Evolutionary conservation across 2,888 invertebrate species (phyloP).

Genomic region (Diadromus collaris): DNA sequence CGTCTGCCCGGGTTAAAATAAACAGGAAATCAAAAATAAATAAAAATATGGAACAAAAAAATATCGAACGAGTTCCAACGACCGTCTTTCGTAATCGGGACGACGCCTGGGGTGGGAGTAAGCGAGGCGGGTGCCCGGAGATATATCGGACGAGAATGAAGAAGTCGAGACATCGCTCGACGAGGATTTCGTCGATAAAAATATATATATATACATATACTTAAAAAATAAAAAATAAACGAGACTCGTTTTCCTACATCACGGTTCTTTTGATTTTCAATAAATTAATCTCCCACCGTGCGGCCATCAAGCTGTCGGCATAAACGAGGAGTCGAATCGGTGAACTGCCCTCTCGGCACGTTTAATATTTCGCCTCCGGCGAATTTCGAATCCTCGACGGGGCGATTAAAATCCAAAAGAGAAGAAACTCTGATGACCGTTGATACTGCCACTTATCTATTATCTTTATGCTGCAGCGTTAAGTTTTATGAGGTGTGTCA

Average conservation of each 20-base stretch:
- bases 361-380: conserved; percentile 7
- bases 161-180: conserved; percentile 24
- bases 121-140: conserved; percentile 5
- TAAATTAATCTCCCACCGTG: conserved; percentile 44
- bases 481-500: background rate
- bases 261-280: conserved; percentile 37
- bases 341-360: conserved; percentile 1
- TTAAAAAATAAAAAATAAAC: background rate
- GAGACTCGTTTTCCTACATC: conserved; percentile 8
- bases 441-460: background rate
- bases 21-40: conserved; percentile 4
- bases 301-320: conserved; percentile 49
- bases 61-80: conserved; percentile 35
- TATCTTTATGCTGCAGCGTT: background rate
- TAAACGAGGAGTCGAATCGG: conserved; percentile 39
- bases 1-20: background rate
- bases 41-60: conserved; percentile 10
- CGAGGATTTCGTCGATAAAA: conserved; percentile 13
- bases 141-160: conserved; percentile 27
- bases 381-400: conserved; percentile 1
- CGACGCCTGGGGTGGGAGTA: conserved; percentile 3
- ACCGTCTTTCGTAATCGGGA: conserved; percentile 49
- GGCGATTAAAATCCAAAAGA: conserved; percentile 26
- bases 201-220: conserved; percentile 5
- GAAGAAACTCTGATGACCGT: conserved; percentile 1